A percentile compares a stretch with the other conserved stretches of the same genome.
phyloP scores from a whole-genome alignment of 2,113 vertebrate species.

The Ptilonorhynchus violaceus region DNA sequence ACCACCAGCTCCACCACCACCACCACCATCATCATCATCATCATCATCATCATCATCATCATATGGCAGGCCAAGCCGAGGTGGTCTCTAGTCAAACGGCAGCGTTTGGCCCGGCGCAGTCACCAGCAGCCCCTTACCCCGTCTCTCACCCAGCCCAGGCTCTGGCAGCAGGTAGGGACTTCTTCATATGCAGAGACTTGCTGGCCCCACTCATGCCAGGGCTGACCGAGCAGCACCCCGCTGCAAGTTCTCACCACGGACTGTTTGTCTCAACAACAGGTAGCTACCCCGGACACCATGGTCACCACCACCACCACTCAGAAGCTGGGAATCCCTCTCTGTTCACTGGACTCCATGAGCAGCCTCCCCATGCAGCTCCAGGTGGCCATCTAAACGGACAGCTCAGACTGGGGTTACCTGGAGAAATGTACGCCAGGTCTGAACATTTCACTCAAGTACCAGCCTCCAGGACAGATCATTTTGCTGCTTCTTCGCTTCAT shows the following conservation, averaged over 20 bases:
- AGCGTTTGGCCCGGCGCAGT: constrained; percentile 84
- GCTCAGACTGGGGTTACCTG: constrained; percentile 96
- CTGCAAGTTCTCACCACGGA: constrained; percentile 90
- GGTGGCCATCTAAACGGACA: constrained; percentile 95
- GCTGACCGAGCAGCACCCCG: constrained; percentile 80
- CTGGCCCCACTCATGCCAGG: constrained; percentile 85
- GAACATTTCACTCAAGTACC: constrained; percentile 92
- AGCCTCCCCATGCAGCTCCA: constrained; percentile 87
- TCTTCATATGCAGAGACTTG: constrained; percentile 86
- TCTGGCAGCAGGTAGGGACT: constrained; percentile 89
- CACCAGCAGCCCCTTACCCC: constrained; percentile 76
- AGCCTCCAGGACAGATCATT: constrained; percentile 90
- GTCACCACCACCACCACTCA: constrained; percentile 83
- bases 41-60: constrained; percentile 80
- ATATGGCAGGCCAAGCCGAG: constrained; percentile 86
- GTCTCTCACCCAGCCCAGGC: constrained; percentile 81
- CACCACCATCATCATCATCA: constrained; percentile 71
- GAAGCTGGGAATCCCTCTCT: constrained; percentile 87
- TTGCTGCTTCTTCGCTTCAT: constrained; percentile 87
- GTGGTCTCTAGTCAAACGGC: constrained; percentile 86
- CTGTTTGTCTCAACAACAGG: constrained; percentile 99
- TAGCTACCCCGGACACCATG: constrained; percentile 98
- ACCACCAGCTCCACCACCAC: constrained; percentile 80
- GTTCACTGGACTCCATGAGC: constrained; percentile 92
- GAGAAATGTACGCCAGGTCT: constrained; percentile 95